phyloP scores from a whole-genome alignment of 2,888 invertebrate genomes.

The Phragmatobia fuliginosa region DNA sequence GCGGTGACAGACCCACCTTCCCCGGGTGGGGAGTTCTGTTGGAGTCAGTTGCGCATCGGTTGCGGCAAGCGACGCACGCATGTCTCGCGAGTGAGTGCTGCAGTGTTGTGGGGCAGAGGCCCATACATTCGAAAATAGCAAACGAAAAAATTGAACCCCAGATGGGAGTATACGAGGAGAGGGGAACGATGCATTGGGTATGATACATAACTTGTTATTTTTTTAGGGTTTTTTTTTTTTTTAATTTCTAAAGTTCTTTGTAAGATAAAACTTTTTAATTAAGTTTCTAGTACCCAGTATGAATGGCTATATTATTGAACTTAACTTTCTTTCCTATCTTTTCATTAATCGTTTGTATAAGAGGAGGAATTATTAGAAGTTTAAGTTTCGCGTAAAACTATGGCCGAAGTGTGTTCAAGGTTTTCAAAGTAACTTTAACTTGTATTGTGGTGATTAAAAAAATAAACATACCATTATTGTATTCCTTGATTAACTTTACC shows the following conservation, averaged over 20 bases:
- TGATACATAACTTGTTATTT: constrained; percentile 62
- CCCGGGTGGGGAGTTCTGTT: constrained; percentile 54
- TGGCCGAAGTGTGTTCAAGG: background rate
- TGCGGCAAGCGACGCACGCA: constrained; percentile 77
- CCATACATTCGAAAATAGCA: constrained; percentile 83
- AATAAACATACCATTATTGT: background rate
- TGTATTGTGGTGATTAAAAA: background rate
- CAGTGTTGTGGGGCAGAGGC: constrained; percentile 83
- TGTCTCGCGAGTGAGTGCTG: constrained; percentile 77
- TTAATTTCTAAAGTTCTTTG: too few relatives aligned
- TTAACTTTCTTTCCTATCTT: background rate
- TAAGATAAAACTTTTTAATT: background rate
- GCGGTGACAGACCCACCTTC: constrained; percentile 62
- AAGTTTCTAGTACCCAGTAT: background rate
- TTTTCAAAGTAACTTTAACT: background rate
- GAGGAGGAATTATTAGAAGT: background rate
- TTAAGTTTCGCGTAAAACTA: background rate
- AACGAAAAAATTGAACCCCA: constrained; percentile 88
- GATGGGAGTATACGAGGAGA: constrained; percentile 97
- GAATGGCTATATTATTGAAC: background rate
- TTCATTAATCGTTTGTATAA: background rate
- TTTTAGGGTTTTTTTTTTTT: too few relatives aligned
- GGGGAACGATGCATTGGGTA: constrained; percentile 97
- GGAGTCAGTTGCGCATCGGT: constrained; percentile 77
- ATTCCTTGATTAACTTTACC: background rate